These are phyloP conservation scores for Sylvia borin DNA, from an alignment of 2,797 vertebrate species.

Conservation along the genomic window DNA sequence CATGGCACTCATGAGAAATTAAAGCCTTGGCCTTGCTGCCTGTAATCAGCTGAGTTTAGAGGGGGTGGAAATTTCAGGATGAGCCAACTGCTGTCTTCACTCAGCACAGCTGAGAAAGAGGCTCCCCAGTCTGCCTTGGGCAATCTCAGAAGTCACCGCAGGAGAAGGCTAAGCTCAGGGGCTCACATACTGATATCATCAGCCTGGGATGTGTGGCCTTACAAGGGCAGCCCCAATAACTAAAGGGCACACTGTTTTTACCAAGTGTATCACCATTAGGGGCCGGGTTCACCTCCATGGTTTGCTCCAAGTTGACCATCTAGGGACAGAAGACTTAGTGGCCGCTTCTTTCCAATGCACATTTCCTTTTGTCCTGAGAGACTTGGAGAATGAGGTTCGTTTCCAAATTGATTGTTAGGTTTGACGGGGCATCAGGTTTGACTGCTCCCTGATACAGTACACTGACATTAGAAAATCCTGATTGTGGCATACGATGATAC, in stretches of 20 bases:
- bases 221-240: not conserved
- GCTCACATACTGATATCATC: fast-evolving
- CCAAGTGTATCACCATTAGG: not conserved
- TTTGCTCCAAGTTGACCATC: not conserved
- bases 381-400: not conserved
- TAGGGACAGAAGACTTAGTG: not conserved
- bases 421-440: not conserved
- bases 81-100: not conserved
- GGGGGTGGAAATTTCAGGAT: not conserved
- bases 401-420: not conserved
- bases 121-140: not conserved
- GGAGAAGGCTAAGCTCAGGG: not conserved
- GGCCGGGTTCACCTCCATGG: not conserved
- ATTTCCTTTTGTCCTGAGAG: not conserved
- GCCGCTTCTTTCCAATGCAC: not conserved
- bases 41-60: not conserved
- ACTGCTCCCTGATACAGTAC: not conserved
- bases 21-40: not conserved
- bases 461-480: not conserved
- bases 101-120: not conserved
- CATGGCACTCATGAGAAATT: not conserved
- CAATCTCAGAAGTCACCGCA: not conserved
- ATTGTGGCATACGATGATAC: not conserved
- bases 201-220: not conserved
- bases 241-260: not conserved